Base-by-base conservation (phyloP, 2,113 vertebrate species). In the Pomatostomus ruficeps region DNA sequence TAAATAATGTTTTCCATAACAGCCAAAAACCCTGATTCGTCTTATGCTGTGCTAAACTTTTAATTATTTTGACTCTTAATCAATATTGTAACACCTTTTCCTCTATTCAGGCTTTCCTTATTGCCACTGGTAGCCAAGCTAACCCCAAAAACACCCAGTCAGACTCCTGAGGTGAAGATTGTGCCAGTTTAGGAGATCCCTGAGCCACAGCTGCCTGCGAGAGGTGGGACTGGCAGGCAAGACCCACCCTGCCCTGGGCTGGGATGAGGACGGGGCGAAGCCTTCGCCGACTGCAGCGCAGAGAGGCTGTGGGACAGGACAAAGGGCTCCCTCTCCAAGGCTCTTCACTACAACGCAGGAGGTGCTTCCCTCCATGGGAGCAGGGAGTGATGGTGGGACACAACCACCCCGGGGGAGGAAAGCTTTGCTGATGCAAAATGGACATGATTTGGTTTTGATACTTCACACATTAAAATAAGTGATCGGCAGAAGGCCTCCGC, bases 91-190 rank as follows among this genome's bases (percentile, higher is more conserved):
- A 23, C 31, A 59, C 8, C n/a, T 81, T 35, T 35, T 61, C 46
- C 59, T 62, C 61, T 46, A 18, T 19, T 63, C 59, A 40, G n/a
- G 15, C 11, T 70, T 77, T 43, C 38, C 26, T 52, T 52, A 31
- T 0, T 3, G 31, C 9, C 1, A 0, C 3, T 48, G 12, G 28
- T 36, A 54, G 43, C 8, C 63, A 33, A 16, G 21, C 0, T 55
- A 62, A 49, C 17, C 16, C n/a, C 7, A 2, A 3, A 35, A 79
- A 21, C 25, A 5, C 14, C 18, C 71, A 49, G 17, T 31, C 23
- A 31, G 62, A 28, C 4, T 58, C 36, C 22, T 5, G 1, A 63
- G 13, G 24, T 17, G 29, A 65, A 81, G 26, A 55, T 1, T 2
- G 14, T 3, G 1, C 26, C 36, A 18, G 1, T 71, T 35, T 46